These are phyloP conservation scores for Sibirionetta formosa DNA, from an alignment of 2,797 vertebrate genomes.

Conservation along the genomic window DNA sequence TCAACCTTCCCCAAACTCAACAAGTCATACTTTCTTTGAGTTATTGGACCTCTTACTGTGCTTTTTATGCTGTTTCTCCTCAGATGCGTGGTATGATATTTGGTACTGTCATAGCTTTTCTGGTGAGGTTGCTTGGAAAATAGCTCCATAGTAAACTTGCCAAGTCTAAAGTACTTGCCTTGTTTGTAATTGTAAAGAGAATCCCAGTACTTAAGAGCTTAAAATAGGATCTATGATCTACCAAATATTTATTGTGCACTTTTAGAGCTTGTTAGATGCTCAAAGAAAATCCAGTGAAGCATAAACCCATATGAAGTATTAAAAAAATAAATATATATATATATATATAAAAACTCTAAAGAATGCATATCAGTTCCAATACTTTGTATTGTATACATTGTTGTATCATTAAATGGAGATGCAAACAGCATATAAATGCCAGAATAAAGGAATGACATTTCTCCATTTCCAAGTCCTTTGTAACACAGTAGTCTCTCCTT, in stretches of 20 bases:
- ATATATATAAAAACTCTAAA: background rate
- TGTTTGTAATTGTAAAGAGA: constrained; percentile 9
- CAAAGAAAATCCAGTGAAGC: background rate
- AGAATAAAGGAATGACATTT: constrained; percentile 1
- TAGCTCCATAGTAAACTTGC: background rate
- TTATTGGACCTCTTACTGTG: background rate
- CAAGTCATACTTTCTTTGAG: background rate
- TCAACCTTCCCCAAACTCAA: background rate
- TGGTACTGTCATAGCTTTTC: background rate
- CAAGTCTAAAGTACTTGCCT: background rate
- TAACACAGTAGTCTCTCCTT: background rate
- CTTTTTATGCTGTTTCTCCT: background rate
- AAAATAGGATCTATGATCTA: background rate
- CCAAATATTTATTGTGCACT: background rate
- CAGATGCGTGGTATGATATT: background rate
- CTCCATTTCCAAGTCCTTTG: background rate
- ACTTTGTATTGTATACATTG: background rate
- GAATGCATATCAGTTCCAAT: background rate
- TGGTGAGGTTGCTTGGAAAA: background rate
- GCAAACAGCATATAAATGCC: background rate
- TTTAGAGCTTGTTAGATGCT: background rate
- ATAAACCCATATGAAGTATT: background rate
- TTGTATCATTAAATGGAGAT: background rate
- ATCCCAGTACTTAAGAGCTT: background rate
- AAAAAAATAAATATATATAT: background rate